Evolutionary conservation across 1,140 invertebrate genomes (phyloP).

Genomic region (Cyclina sinensis): DNA sequence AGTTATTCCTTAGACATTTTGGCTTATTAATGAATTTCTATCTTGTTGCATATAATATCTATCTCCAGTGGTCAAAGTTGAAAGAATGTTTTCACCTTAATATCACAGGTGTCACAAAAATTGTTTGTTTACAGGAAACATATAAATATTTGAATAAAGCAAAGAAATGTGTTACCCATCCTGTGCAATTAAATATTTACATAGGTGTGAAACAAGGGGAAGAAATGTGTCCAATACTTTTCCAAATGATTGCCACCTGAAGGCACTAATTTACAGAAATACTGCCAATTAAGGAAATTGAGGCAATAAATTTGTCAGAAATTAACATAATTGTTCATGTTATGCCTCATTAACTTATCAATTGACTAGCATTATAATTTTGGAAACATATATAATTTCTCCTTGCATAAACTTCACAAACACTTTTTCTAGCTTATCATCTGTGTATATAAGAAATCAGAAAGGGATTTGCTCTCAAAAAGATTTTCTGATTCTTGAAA

Average conservation of each 20-base stretch:
- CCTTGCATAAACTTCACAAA: neutral
- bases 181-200: slow-evolving; percentile 39
- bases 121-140: slow-evolving; percentile 11
- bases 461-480: neutral
- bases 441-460: neutral
- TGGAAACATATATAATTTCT: neutral
- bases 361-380: neutral
- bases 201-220: slow-evolving; percentile 20
- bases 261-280: neutral
- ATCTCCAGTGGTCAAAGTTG: too few relatives aligned
- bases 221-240: neutral
- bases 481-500: neutral
- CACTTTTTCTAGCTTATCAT: too few relatives aligned
- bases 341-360: slow-evolving; percentile 43
- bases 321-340: slow-evolving; percentile 2
- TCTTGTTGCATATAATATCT: too few relatives aligned
- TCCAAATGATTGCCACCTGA: neutral
- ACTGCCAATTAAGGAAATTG: slow-evolving; percentile 9
- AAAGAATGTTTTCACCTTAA: neutral
- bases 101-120: slow-evolving; percentile 7
- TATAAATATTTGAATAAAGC: slow-evolving; percentile 12
- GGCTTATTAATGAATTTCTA: too few relatives aligned
- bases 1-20: too few relatives aligned
- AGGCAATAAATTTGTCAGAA: neutral
- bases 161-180: neutral